These are phyloP conservation scores for Campoletis sonorensis DNA, from an alignment of 1,140 invertebrate species.

Conservation along the genomic window DNA sequence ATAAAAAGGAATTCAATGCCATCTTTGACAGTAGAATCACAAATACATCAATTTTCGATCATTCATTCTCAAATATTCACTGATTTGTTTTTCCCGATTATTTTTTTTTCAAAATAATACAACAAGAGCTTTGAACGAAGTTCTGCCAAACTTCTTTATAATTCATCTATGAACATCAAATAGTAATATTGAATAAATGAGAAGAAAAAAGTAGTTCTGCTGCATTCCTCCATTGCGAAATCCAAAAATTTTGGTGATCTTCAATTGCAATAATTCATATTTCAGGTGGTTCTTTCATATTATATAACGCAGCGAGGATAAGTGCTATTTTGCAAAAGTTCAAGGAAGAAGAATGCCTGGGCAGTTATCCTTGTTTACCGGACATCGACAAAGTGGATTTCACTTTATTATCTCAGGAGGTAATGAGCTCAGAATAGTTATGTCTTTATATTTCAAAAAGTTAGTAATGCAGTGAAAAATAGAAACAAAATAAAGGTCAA, in stretches of 20 bases:
- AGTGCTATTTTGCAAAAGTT: conserved; percentile 80
- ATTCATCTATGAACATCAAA: no score
- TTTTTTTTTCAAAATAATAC: no score
- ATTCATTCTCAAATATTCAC: no score
- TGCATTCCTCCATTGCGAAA: neutral
- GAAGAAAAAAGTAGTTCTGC: neutral
- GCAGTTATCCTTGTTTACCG: conserved; percentile 78
- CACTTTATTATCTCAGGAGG: conserved; percentile 79
- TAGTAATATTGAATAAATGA: no score
- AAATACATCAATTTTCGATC: no score
- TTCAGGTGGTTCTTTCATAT: conserved; percentile 82
- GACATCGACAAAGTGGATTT: conserved; percentile 79
- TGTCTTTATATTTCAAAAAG: neutral
- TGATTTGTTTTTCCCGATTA: no score
- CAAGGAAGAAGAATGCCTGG: conserved; percentile 73
- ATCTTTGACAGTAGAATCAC: no score
- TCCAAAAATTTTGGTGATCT: conserved; percentile 17
- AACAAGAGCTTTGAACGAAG: no score
- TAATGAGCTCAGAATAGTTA: conserved; percentile 56
- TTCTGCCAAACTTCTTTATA: no score
- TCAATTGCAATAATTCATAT: conserved; percentile 43
- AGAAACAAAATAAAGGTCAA: neutral
- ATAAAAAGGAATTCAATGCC: neutral
- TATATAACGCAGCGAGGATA: conserved; percentile 85
- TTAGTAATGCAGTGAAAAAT: no score